Conservation (phyloP, 2,797 vertebrate species). For the Tapera naevia region DNA sequence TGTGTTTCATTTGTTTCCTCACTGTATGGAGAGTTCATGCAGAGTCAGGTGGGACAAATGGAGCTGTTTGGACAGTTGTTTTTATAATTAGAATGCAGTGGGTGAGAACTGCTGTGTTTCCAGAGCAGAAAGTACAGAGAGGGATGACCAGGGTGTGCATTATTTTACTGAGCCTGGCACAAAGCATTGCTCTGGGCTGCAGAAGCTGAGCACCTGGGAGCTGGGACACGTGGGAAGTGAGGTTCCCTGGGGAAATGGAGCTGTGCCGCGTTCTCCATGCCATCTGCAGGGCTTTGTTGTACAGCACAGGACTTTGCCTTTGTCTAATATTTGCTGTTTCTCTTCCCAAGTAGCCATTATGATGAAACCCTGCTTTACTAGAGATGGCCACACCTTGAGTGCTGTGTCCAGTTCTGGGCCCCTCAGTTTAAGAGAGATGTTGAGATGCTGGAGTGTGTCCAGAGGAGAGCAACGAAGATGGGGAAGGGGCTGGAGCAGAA, state of each 20-base stretch:
- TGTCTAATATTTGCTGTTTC: background rate
- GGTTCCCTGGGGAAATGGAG: background rate
- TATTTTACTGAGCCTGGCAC: background rate
- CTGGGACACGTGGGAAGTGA: background rate
- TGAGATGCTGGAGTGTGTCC: too few relatives aligned
- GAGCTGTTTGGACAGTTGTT: background rate
- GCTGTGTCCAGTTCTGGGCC: too few relatives aligned
- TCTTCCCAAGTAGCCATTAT: background rate
- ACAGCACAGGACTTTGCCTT: background rate
- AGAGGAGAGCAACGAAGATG: too few relatives aligned
- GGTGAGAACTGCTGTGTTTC: background rate
- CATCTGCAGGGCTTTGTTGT: rapidly evolving
- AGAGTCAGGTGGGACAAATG: background rate
- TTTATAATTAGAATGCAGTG: rapidly evolving
- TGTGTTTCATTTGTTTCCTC: rapidly evolving
- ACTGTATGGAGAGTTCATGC: rapidly evolving
- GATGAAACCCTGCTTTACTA: too few relatives aligned
- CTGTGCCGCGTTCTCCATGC: rapidly evolving
- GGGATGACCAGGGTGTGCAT: background rate
- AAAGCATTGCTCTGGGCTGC: background rate
- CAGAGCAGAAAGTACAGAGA: background rate
- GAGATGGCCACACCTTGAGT: too few relatives aligned
- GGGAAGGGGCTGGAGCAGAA: too few relatives aligned
- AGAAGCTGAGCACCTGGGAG: background rate
- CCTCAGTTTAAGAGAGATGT: too few relatives aligned